Evolutionary conservation across 2,797 vertebrate genomes (phyloP).

Genomic region (Aulostomus chinensis): DNA sequence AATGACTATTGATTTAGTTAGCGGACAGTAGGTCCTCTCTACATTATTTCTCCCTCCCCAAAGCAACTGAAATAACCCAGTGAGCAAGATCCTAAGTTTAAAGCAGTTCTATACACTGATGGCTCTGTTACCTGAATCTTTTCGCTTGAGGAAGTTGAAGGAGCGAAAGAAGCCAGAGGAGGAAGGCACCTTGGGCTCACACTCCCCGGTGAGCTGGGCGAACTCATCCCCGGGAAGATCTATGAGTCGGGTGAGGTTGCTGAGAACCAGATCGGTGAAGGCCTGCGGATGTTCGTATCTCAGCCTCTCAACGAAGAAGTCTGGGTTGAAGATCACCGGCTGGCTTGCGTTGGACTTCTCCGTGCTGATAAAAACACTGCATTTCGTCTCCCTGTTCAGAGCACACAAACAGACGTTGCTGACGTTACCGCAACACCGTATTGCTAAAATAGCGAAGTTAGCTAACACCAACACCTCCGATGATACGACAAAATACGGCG

Average conservation of each 20-base stretch:
- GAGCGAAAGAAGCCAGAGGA: conserved; percentile 89
- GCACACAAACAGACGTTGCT: background rate
- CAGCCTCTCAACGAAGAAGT: conserved; percentile 97
- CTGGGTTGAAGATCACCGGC: conserved; percentile 94
- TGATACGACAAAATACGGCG: too few species aligned
- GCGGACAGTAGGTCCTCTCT: too few species aligned
- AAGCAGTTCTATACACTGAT: background rate
- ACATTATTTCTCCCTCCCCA: too few species aligned
- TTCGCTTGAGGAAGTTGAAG: conserved; percentile 91
- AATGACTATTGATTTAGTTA: too few species aligned
- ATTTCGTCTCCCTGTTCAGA: conserved; percentile 82
- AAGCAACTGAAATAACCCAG: too few species aligned
- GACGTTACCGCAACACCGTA: too few species aligned
- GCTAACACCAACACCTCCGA: conserved; percentile 2
- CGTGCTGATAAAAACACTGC: conserved; percentile 88
- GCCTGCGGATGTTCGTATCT: conserved; percentile 89
- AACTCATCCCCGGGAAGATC: conserved; percentile 95
- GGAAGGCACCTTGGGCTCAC: conserved; percentile 85
- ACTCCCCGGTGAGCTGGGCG: conserved; percentile 91
- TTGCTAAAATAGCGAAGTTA: background rate
- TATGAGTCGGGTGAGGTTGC: conserved; percentile 93
- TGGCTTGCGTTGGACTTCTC: conserved; percentile 80
- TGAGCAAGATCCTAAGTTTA: too few species aligned
- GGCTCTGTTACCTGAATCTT: conserved; percentile 78
- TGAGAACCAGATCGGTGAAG: conserved; percentile 90